These are phyloP conservation scores for Drosophila auraria DNA, from an alignment of 1,140 invertebrate species.

Conservation along the genomic window DNA sequence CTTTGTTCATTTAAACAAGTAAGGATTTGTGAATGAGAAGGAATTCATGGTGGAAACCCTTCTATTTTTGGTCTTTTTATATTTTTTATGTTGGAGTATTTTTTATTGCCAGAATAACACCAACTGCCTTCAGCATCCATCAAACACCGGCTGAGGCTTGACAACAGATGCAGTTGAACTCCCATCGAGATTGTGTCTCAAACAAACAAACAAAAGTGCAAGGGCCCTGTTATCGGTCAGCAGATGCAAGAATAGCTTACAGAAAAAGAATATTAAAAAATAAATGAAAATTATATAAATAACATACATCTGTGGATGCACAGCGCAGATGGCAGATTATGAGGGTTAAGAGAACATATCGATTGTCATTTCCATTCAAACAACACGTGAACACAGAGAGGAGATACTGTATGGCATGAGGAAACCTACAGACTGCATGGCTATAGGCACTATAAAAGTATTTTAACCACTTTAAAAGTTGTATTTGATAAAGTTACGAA, in stretches of 20 bases:
- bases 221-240: conserved; percentile 58
- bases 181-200: conserved; percentile 14
- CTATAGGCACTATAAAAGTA: background rate
- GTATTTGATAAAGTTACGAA: background rate
- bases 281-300: conserved; percentile 41
- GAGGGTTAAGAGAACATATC: conserved; percentile 18
- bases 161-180: conserved; percentile 40
- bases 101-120: background rate
- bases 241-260: conserved; percentile 33
- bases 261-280: conserved; percentile 7
- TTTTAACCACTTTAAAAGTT: too few relatives aligned
- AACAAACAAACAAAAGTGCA: conserved; percentile 56
- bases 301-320: conserved; percentile 14
- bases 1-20: background rate
- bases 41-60: too few relatives aligned
- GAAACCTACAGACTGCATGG: conserved; percentile 22
- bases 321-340: conserved; percentile 8
- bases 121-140: conserved; percentile 21
- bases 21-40: background rate
- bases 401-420: conserved; percentile 4
- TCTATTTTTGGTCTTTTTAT: background rate
- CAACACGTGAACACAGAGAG: conserved; percentile 22
- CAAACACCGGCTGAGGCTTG: conserved; percentile 39
- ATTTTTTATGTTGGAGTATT: background rate
- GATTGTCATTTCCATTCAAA: conserved; percentile 33